Conservation (phyloP, 2,113 vertebrate genomes). For the Neofelis nebulosa region DNA sequence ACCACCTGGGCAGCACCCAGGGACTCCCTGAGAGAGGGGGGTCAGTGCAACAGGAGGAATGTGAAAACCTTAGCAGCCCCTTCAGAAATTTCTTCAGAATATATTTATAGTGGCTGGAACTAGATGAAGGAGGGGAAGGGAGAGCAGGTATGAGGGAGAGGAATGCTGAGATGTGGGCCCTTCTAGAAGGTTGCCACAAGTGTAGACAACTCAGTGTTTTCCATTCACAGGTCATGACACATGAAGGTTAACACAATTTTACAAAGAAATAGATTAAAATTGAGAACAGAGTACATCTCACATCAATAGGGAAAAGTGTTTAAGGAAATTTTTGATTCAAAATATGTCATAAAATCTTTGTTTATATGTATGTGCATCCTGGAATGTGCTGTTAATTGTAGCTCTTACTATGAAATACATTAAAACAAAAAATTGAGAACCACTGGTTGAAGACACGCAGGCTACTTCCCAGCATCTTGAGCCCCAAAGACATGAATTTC, state of each 20-base stretch:
- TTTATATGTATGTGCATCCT: neutral
- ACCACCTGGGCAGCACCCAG: neutral
- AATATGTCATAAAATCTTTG: neutral
- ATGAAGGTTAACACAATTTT: neutral
- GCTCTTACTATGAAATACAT: neutral
- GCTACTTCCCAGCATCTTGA: neutral
- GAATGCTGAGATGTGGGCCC: too few species aligned
- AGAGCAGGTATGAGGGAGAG: neutral
- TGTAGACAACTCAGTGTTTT: neutral
- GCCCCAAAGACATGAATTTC: neutral
- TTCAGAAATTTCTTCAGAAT: neutral
- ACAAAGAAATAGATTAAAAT: neutral
- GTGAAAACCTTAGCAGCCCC: neutral
- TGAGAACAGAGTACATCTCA: neutral
- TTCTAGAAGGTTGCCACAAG: too few species aligned
- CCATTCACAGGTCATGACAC: neutral
- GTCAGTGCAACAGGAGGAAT: neutral
- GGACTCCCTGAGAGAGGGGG: neutral
- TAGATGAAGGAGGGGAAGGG: neutral
- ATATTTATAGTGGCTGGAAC: neutral
- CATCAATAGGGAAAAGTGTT: neutral
- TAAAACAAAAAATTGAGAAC: neutral
- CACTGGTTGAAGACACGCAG: neutral
- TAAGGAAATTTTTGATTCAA: neutral
- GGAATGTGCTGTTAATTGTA: neutral